Evolutionary conservation across 2,797 vertebrate species (phyloP), one percentile per base, ranked within the genome.

Genomic region (Microctenopoma steveboyesi): DNA sequence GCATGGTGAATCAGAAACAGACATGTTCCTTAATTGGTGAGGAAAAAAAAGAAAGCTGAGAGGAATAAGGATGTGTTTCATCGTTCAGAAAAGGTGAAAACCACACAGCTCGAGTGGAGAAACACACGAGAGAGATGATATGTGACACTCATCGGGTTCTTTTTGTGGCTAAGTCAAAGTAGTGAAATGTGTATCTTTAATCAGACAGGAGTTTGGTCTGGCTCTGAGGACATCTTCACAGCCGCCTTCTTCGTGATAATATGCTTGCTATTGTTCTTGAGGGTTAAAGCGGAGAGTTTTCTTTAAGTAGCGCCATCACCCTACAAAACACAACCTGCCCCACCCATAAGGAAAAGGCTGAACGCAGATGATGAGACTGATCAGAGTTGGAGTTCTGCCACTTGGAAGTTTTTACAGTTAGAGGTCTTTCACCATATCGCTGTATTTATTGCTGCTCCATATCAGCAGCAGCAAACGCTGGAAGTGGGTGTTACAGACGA

Each of bases 401-500:
- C 48, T 52, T 30, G 46, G 58, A 70, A 30, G 45, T 54, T 78
- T 58, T 47, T 6, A 33, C 4, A 25, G 11, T 57, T 40, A 28
- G 53, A 55, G 49, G 49, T 35, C 42, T 47, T 35, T 51, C 14
- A 47, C 33, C 58, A 53, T 40, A 48, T 49, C 46, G 6, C 25
- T 62, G 47, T 25, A 42, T 27, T 49, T 7, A 62, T 57, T 52
- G 74, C 71, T 66, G 74, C 53, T 74, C 53, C 45, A 72, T 64
- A 14, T 59, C 45, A 46, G 68, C 69, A 69, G 64, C 62, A 69
- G 63, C 56, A 54, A 66, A 71, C 55, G 45, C 57, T 76, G 46
- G 28, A 63, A 73, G 86, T 86, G 86, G 81, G 86, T 79, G 82
- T 79, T 73, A 37, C 78, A 72, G 81, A 70, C 39, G 11, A 71